phyloP scores from a whole-genome alignment of 1,140 invertebrate genomes.

The Orussus abietinus region DNA sequence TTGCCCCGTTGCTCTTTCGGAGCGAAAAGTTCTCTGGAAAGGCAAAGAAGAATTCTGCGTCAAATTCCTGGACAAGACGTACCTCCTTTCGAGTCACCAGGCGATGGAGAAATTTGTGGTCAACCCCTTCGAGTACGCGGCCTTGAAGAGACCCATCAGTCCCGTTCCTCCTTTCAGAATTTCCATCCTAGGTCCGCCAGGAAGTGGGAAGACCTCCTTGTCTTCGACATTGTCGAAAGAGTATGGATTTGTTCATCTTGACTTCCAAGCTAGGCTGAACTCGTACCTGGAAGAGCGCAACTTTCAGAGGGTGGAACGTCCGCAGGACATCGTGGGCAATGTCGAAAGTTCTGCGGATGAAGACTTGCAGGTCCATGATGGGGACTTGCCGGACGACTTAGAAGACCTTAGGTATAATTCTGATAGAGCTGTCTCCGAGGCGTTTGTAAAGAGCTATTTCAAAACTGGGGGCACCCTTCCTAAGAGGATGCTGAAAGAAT shows the following conservation, averaged over 20 bases:
- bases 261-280: slow-evolving; percentile 46
- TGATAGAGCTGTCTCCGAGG: slow-evolving; percentile 9
- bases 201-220: slow-evolving; percentile 54
- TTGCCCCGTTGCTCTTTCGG: slow-evolving; percentile 54
- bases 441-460: slow-evolving; percentile 42
- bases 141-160: slow-evolving; percentile 40
- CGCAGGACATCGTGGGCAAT: too few species aligned
- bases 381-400: slow-evolving; percentile 15
- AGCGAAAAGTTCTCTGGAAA: slow-evolving; percentile 55
- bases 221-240: slow-evolving; percentile 51
- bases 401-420: slow-evolving; percentile 13
- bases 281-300: slow-evolving; percentile 4
- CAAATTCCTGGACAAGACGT: slow-evolving; percentile 52
- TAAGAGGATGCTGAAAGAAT: slow-evolving; percentile 35
- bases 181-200: slow-evolving; percentile 53
- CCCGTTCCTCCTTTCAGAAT: slow-evolving; percentile 51
- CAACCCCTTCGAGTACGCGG: slow-evolving; percentile 42
- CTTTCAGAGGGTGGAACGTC: too few species aligned
- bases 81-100: slow-evolving; percentile 48
- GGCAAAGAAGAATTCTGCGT: slow-evolving; percentile 54
- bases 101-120: slow-evolving; percentile 48
- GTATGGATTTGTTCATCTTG: slow-evolving; percentile 52
- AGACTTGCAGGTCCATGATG: too few species aligned
- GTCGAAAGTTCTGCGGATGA: too few species aligned
- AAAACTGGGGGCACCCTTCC: slow-evolving; percentile 42